These are phyloP conservation scores for Pachycephus smyrnensis DNA, from an alignment of 2,888 invertebrate species.

Conservation along the genomic window DNA sequence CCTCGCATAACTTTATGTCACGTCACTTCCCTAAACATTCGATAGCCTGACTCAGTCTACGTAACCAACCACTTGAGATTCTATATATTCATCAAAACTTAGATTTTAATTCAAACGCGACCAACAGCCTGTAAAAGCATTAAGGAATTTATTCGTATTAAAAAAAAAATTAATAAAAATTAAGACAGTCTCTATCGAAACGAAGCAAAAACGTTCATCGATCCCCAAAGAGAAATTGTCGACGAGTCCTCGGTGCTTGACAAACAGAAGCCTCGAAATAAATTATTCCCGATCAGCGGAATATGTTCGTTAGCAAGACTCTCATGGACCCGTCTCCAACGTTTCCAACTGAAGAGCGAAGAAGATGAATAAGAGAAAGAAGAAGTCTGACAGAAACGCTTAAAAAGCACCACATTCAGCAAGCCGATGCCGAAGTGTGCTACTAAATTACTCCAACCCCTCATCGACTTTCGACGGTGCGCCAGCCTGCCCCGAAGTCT, in stretches of 20 bases:
- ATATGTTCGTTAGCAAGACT: conserved; percentile 43
- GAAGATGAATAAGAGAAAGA: conserved; percentile 21
- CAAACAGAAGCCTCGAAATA: conserved; percentile 35
- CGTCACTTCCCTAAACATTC: not conserved
- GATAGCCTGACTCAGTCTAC: not conserved
- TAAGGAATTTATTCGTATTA: not conserved
- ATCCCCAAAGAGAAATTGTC: not conserved
- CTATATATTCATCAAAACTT: not conserved
- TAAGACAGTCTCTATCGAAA: not conserved
- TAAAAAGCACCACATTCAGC: conserved; percentile 47
- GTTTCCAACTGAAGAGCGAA: conserved; percentile 9
- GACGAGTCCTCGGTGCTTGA: not conserved
- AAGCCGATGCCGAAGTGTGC: conserved; percentile 38
- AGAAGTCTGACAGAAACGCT: conserved; percentile 24
- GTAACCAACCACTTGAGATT: not conserved
- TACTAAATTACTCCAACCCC: conserved; percentile 50
- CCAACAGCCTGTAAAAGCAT: not conserved
- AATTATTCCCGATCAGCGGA: conserved; percentile 49
- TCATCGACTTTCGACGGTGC: conserved; percentile 39
- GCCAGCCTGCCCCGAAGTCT: conserved; percentile 18
- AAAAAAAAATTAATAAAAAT: not conserved
- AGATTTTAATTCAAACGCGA: not conserved
- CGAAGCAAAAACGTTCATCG: not conserved
- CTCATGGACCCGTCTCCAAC: not conserved
- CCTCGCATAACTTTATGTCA: not conserved